A percentile compares a stretch with the other conserved stretches of the same genome.
These are phyloP conservation scores for Elgaria multicarinata DNA, from an alignment of 2,113 vertebrate species.

Conservation along the genomic window DNA sequence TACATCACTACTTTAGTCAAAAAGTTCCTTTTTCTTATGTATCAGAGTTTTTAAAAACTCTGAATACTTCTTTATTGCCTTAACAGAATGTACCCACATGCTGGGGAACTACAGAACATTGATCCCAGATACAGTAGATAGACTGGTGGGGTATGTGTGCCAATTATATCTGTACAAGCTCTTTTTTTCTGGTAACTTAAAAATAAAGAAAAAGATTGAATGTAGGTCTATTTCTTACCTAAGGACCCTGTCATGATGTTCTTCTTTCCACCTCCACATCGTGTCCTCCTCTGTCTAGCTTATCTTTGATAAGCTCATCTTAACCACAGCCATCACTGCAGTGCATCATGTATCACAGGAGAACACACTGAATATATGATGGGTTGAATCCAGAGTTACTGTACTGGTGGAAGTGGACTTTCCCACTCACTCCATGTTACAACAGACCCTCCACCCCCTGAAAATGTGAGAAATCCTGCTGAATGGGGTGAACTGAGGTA, in stretches of 20 bases:
- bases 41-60: constrained; percentile 17
- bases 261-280: not conserved
- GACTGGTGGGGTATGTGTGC: not conserved
- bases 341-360: not conserved
- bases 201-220: not conserved
- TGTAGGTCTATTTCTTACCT: not conserved
- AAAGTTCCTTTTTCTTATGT: constrained; percentile 34
- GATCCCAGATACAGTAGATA: not conserved
- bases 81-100: not conserved
- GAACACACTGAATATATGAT: not conserved
- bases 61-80: not conserved
- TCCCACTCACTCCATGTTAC: no score
- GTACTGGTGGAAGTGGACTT: no score
- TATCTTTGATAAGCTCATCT: not conserved
- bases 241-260: not conserved
- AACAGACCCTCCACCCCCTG: no score
- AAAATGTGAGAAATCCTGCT: no score
- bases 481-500: no score
- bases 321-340: not conserved
- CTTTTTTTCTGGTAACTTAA: not conserved
- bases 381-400: not conserved
- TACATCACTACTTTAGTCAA: constrained; percentile 45
- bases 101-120: not conserved
- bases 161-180: not conserved
- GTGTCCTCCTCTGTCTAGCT: not conserved